Conservation (phyloP, 2,113 vertebrate genomes). For the Sebastes schlegelii region DNA sequence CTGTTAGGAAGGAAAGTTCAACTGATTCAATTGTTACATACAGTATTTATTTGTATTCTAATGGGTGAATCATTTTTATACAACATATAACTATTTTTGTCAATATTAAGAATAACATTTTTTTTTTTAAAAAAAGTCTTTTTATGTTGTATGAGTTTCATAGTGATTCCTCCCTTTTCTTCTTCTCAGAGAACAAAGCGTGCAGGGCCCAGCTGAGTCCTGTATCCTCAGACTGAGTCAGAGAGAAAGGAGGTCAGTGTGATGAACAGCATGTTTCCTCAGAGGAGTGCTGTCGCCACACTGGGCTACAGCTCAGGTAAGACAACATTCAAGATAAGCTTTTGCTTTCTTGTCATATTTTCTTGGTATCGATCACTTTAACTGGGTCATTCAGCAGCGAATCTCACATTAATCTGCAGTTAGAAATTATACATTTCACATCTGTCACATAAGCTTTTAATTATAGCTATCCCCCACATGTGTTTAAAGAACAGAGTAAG, state of each 20-base stretch:
- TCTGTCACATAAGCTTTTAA: not conserved
- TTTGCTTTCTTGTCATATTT: not conserved
- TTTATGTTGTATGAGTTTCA: not conserved
- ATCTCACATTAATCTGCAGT: not conserved
- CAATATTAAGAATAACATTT: not conserved
- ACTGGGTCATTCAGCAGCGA: not conserved
- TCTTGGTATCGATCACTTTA: not conserved
- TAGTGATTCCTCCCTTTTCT: not conserved
- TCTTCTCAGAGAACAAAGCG: conserved; percentile 23
- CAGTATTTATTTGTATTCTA: not conserved
- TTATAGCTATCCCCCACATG: not conserved
- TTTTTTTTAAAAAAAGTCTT: not conserved
- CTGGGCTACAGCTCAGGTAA: conserved; percentile 79
- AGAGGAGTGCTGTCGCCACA: conserved; percentile 73
- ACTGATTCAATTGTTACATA: not conserved
- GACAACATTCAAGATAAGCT: not conserved
- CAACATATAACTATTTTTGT: not conserved
- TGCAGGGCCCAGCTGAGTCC: conserved; percentile 31
- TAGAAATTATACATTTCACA: not conserved
- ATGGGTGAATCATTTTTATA: not conserved
- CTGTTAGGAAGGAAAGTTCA: not conserved
- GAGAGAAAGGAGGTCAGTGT: conserved; percentile 55
- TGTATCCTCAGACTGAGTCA: conserved; percentile 32
- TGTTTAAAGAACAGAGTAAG: not conserved
- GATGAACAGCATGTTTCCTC: conserved; percentile 84